Base-by-base conservation (phyloP, 2,888 invertebrate genomes). In the Diarsia mendica region DNA sequence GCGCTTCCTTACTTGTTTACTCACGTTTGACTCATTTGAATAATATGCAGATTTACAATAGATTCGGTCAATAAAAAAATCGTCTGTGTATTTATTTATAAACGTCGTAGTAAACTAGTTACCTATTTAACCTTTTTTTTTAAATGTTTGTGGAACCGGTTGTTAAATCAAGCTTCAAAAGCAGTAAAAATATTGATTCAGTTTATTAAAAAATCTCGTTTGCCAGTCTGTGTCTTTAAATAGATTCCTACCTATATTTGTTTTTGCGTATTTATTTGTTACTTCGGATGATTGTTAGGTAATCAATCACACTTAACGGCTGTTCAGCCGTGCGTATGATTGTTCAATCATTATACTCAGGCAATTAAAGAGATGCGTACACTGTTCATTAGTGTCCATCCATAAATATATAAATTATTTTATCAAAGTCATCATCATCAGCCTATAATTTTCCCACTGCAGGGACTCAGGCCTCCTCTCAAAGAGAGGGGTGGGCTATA, bases 21-120 rank as follows among this genome's bases (percentile, higher is more conserved):
- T 48, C 11, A 23, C 48, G 28, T 66, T 51, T 51, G 20, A n/a
- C 49, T 51, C 67, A 67, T 67, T 67, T 20, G n/a, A 67, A 33
- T 67, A 67, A 51, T n/a, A n/a, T 39, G 33, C 51, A n/a, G n/a
- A 67, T 51, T n/a, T 51, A 51, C 15, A 15, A 39, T n/a, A 67
- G 18, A 23, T 18, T 46, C 15, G 15, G 9, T 28, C 28, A 28
- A 28, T 58, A 46, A 63, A 60, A 60, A 18, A 46, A 9, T 63
- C 5, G 23, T 44, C 9, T n/a, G 44, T 10, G 8, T 44, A 10
- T 28, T 9, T 44, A 10, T 28, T 9, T 58, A 28, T 8, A 8
- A 58, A 58, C 58, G 58, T 28, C 58, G 18, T 3, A 58, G 9
- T 9, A 23, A 6, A 23, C 23, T 39, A 13, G 61, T 28, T 15